phyloP scores from a whole-genome alignment of 2,888 invertebrate species.

The Pterostichus madidus region DNA sequence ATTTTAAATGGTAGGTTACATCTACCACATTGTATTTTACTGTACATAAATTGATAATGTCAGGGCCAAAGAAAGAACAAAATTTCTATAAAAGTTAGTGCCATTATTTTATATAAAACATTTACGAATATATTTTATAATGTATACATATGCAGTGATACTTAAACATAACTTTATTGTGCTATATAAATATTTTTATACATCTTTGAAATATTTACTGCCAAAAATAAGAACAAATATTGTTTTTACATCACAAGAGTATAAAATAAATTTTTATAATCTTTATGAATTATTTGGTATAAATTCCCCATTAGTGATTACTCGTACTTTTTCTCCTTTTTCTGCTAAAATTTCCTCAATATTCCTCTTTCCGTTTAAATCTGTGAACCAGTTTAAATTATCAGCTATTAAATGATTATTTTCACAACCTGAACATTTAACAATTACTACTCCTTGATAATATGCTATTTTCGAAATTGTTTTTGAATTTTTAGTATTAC shows the following conservation, averaged over 20 bases:
- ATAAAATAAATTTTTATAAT: slow-evolving; percentile 62
- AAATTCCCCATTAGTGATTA: slow-evolving; percentile 74
- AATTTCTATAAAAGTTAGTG: slow-evolving; percentile 60
- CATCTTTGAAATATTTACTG: slow-evolving; percentile 68
- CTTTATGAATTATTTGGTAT: slow-evolving; percentile 64
- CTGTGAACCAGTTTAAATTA: slow-evolving; percentile 96
- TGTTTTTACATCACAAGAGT: slow-evolving; percentile 61
- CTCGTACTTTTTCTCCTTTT: slow-evolving; percentile 90
- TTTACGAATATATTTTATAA: slow-evolving; percentile 59
- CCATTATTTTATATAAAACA: slow-evolving; percentile 61
- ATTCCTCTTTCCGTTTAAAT: slow-evolving; percentile 87
- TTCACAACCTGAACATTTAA: slow-evolving; percentile 91
- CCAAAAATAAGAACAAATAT: slow-evolving; percentile 60
- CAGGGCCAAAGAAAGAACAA: slow-evolving; percentile 65
- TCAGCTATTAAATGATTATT: slow-evolving; percentile 98
- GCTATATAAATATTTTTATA: slow-evolving; percentile 69
- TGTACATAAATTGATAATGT: slow-evolving; percentile 50
- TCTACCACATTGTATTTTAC: slow-evolving; percentile 5
- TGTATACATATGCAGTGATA: slow-evolving; percentile 67
- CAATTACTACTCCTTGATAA: slow-evolving; percentile 93
- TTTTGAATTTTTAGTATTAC: slow-evolving; percentile 87
- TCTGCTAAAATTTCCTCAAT: slow-evolving; percentile 94
- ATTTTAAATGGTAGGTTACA: not conserved
- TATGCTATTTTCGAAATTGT: slow-evolving; percentile 92
- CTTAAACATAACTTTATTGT: slow-evolving; percentile 68